Base-by-base conservation (phyloP, 2,888 invertebrate genomes). In the Synanthedon vespiformis region DNA sequence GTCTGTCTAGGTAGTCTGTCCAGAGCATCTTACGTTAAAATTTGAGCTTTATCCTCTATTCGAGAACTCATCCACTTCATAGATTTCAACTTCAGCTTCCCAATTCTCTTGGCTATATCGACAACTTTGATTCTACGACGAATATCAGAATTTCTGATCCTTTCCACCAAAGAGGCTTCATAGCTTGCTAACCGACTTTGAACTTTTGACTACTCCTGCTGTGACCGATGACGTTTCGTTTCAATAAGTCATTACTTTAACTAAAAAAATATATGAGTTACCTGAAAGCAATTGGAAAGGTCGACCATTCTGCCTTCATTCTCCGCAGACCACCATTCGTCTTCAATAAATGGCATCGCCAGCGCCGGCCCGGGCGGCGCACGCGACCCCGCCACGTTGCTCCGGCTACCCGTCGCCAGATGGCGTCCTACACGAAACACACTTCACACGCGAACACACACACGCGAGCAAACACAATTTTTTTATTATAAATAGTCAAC, bases 281-380 rank as follows among this genome's bases (percentile, higher is more conserved):
- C 95, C 91, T 94, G 94, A 73, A 96, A 91, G 88, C 95, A 95
- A 81, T 93, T 93, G 67, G 95, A 93, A 76, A 96, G 90, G 80
- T 96, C 96, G 73, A 95, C 95, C 92, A 96, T 95, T 85, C 95
- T 95, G 82, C 95, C 95, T 89, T 96, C 96, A 89, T 95, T 95
- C 90, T 96, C 96, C 75, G 95, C 95, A 90, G 95, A 94, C 96
- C 96, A 96, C 80, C 96, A 90, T 82, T 96, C 96, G 91, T 96
- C 96, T 90, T 96, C 96, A 88, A 96, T 95, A 91, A 96, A 96
- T 90, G 96, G 95, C 95, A 95, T 95, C 90, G 94, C 92, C 92
- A 92, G 86, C 83, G 90, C 89, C 88, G 88, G 88, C 77, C 84
- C 89, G 81, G 88, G 80, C 88, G 89, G 87, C 82, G 89, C 89